Conservation (phyloP, 2,113 vertebrate genomes). For the Salvator merianae region DNA sequence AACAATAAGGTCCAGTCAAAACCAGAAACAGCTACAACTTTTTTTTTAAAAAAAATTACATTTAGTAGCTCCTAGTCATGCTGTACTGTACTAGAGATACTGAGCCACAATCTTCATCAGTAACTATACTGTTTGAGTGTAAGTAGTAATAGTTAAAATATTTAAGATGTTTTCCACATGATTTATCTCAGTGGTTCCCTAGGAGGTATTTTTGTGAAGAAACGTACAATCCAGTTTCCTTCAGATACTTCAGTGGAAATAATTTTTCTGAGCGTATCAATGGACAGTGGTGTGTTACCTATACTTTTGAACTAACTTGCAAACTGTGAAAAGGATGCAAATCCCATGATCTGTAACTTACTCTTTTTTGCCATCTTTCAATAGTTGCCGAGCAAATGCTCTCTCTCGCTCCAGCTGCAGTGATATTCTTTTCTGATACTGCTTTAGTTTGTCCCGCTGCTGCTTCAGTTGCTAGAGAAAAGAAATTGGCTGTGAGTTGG, state of each 20-base stretch:
- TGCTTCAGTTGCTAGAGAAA: slow-evolving; percentile 90
- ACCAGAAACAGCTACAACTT: no score
- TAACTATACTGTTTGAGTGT: not conserved
- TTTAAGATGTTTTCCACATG: not conserved
- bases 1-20: no score
- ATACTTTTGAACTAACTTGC: not conserved
- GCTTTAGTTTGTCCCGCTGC: slow-evolving; percentile 91
- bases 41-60: no score
- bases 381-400: slow-evolving; percentile 83
- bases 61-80: not conserved
- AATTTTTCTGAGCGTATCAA: not conserved
- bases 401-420: slow-evolving; percentile 84
- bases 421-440: slow-evolving; percentile 86
- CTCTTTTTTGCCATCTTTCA: slow-evolving; percentile 88
- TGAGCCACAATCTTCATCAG: not conserved
- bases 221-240: not conserved
- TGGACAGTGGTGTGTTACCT: not conserved
- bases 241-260: not conserved
- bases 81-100: not conserved
- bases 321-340: rapidly evolving
- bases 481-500: not conserved
- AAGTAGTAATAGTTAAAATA: not conserved
- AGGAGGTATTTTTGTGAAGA: not conserved
- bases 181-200: not conserved
- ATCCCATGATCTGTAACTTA: slow-evolving; percentile 63